phyloP scores from a whole-genome alignment of 2,797 vertebrate species.

The Clarias laeviceps region DNA sequence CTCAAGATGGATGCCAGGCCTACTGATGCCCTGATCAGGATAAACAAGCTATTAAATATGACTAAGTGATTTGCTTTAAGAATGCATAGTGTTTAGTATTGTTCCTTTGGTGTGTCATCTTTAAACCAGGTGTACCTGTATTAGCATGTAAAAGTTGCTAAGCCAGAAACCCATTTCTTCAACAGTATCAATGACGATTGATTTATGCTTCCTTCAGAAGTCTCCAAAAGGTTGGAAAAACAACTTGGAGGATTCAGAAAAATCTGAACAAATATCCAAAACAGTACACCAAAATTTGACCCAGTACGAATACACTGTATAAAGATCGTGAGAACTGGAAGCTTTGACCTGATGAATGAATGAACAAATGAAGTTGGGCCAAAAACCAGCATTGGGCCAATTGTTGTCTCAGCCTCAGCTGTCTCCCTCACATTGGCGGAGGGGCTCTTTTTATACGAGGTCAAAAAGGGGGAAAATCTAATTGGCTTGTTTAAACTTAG shows the following conservation, averaged over 20 bases:
- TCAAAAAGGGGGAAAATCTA: too few species aligned
- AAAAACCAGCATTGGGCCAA: not conserved
- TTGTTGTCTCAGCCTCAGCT: not conserved
- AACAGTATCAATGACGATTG: not conserved
- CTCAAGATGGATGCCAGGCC: not conserved
- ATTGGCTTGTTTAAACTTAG: too few species aligned
- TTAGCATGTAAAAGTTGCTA: not conserved
- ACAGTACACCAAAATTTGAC: not conserved
- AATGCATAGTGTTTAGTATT: not conserved
- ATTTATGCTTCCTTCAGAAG: not conserved
- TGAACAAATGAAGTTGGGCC: not conserved
- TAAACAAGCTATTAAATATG: not conserved
- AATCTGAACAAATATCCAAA: not conserved
- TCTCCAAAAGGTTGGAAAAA: not conserved
- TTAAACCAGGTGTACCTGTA: not conserved
- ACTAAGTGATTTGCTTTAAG: not conserved
- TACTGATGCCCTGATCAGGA: not conserved
- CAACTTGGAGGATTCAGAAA: not conserved
- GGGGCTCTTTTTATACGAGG: too few species aligned
- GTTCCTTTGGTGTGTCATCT: not conserved
- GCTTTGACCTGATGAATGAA: not conserved
- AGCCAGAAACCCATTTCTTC: not conserved
- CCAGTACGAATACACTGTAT: not conserved
- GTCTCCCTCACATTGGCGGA: not conserved
- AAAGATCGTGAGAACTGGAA: not conserved